Conservation (phyloP, 2,797 vertebrate species). For the Megaceryle alcyon region DNA sequence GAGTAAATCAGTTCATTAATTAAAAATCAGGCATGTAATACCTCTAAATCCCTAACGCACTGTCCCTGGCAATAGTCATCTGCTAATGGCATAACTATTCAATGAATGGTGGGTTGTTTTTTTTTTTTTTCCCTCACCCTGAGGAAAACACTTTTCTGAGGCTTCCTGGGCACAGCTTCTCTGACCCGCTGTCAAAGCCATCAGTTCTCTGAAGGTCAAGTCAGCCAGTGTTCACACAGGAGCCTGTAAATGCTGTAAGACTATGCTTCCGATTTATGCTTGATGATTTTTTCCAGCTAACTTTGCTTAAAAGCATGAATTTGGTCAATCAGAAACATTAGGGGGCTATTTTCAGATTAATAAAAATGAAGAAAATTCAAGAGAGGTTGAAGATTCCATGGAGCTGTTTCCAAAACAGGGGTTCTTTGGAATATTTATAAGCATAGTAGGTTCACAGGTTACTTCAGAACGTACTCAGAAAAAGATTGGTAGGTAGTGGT, state of each 20-base stretch:
- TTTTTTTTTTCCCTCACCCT: background rate
- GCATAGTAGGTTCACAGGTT: background rate
- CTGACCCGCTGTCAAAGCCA: background rate
- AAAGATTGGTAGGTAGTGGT: background rate
- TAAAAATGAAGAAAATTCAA: background rate
- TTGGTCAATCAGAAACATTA: background rate
- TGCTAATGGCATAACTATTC: background rate
- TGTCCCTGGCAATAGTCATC: background rate
- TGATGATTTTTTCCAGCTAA: background rate
- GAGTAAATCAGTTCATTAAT: background rate
- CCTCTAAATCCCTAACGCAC: background rate
- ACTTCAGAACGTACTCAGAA: background rate
- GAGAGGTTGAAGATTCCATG: background rate
- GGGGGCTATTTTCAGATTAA: background rate
- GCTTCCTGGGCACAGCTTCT: background rate
- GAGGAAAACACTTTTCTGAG: background rate
- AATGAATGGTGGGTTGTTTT: rapidly evolving
- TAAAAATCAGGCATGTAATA: background rate
- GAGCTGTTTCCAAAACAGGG: background rate
- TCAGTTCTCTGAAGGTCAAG: background rate
- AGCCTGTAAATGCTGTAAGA: background rate
- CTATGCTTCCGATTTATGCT: background rate
- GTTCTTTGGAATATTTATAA: background rate
- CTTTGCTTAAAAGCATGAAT: background rate
- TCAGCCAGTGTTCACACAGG: background rate